Evolutionary conservation across 2,113 vertebrate genomes (phyloP).

Genomic region (Tauraco erythrolophus): DNA sequence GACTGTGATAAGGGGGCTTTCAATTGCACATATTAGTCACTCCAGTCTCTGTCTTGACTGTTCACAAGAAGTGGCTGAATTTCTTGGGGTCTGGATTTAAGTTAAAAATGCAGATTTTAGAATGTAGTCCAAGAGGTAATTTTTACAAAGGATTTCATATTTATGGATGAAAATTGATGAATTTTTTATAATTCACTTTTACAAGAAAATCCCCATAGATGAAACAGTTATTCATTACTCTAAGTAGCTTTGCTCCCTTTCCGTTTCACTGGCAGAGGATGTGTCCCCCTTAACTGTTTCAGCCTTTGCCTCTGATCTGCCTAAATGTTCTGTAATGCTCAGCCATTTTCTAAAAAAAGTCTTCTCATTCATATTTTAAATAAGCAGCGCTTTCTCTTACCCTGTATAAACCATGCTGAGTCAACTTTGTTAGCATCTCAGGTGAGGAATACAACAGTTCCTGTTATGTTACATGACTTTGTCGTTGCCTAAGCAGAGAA

Average conservation of each 20-base stretch:
- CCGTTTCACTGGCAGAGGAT: not conserved
- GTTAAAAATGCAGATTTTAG: slow-evolving; percentile 59
- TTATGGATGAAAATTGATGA: slow-evolving; percentile 54
- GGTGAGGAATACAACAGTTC: not conserved
- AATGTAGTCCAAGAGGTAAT: slow-evolving; percentile 15
- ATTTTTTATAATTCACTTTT: slow-evolving; percentile 60
- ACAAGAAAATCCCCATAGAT: slow-evolving; percentile 29
- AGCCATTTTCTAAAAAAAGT: not conserved
- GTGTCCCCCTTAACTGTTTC: not conserved
- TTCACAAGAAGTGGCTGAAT: not conserved
- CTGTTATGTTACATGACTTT: not conserved
- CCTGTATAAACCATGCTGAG: not conserved
- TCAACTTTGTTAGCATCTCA: not conserved
- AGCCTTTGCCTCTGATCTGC: not conserved
- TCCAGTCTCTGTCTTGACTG: not conserved
- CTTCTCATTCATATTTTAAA: not conserved
- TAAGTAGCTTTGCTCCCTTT: not conserved
- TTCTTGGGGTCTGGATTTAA: not conserved
- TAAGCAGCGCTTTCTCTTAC: not conserved
- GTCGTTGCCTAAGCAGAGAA: not conserved
- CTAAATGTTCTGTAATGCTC: not conserved
- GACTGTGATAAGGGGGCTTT: not conserved
- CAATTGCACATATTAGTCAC: not conserved
- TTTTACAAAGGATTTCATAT: slow-evolving; percentile 43
- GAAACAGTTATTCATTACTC: slow-evolving; percentile 34